Percentiles rank a stretch among this genome's conserved stretches.
Evolutionary conservation across 2,888 invertebrate species (phyloP).

Genomic region (Antheraea assamensis): DNA sequence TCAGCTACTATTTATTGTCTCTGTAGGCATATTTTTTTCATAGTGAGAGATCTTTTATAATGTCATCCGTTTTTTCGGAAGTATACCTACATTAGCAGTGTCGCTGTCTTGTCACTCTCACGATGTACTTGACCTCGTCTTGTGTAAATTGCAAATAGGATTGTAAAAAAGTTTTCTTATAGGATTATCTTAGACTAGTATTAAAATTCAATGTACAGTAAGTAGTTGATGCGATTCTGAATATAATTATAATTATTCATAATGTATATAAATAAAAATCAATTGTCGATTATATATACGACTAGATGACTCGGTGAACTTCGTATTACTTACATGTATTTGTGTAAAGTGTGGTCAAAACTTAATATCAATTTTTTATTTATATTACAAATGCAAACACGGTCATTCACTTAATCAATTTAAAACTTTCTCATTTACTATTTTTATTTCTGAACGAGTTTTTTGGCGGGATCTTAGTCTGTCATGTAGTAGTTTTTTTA

Average conservation of each 20-base stretch:
- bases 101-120: conserved; percentile 5
- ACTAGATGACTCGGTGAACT: no score
- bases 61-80: conserved; percentile 9
- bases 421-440: no score
- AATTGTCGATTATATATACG: no score
- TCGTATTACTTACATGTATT: no score
- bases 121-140: conserved; percentile 6
- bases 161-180: neutral
- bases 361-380: no score
- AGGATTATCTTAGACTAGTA: neutral
- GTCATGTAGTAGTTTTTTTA: no score
- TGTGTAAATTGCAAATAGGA: conserved; percentile 1
- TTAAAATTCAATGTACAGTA: neutral
- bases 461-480: no score
- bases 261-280: neutral
- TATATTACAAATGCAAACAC: no score
- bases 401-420: no score
- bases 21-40: conserved; percentile 17
- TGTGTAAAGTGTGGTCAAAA: no score
- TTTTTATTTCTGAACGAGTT: no score
- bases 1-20: conserved; percentile 6
- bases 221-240: neutral
- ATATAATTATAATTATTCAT: neutral
- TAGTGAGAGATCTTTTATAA: conserved; percentile 9
- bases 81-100: conserved; percentile 1